phyloP scores from a whole-genome alignment of 1,140 invertebrate genomes.

The Rhynchophorus ferrugineus region DNA sequence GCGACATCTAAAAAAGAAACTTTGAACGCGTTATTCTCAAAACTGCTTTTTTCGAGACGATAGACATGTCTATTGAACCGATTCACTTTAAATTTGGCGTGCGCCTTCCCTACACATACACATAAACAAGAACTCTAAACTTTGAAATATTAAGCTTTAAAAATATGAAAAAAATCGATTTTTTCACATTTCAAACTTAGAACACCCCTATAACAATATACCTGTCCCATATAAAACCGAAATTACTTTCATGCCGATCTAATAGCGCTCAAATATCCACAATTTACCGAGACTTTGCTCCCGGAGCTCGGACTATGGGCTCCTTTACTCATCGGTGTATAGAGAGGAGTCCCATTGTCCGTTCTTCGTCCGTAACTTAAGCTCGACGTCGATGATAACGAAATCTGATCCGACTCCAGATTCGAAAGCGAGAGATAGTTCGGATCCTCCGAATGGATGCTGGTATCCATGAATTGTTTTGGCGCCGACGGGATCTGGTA shows the following conservation, averaged over 20 bases:
- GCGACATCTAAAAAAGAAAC: no score
- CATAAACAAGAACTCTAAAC: no score
- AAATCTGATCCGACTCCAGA: slow-evolving; percentile 41
- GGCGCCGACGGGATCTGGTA: slow-evolving; percentile 50
- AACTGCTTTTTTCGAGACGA: no score
- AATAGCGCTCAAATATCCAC: no score
- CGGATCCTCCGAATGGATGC: slow-evolving; percentile 49
- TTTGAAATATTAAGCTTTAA: no score
- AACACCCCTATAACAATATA: no score
- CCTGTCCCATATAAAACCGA: neutral
- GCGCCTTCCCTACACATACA: no score
- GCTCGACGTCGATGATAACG: slow-evolving; percentile 42
- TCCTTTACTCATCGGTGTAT: slow-evolving; percentile 41
- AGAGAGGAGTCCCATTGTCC: slow-evolving; percentile 38
- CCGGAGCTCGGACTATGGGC: slow-evolving; percentile 42
- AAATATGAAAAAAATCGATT: no score
- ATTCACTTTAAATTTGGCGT: no score
- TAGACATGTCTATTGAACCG: no score
- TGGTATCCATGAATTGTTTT: slow-evolving; percentile 47
- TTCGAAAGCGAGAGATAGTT: slow-evolving; percentile 34
- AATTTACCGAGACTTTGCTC: slow-evolving; percentile 43
- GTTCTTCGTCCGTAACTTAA: slow-evolving; percentile 39
- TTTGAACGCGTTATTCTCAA: no score
- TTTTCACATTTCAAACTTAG: no score
- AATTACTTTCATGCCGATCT: neutral